Evolutionary conservation across 2,888 invertebrate species (phyloP), one percentile per base, ranked within the genome.

Genomic region (Hermaeophaga mercurialis): DNA sequence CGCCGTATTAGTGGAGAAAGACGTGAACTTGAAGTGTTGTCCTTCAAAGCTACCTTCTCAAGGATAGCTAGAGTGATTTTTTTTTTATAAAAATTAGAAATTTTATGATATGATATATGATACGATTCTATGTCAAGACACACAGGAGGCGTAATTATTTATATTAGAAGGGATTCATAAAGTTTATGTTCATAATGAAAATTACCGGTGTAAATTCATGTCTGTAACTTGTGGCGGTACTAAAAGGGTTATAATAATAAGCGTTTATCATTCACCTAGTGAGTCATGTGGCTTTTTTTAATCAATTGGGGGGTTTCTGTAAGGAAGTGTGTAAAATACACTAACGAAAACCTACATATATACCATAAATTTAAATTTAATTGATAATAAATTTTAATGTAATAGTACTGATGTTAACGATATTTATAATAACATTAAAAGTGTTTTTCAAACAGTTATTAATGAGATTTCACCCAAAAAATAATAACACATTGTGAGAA

Each of bases 261-360:
- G 53, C 12, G 24, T 53, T 14, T 53, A 53, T 34, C 53, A 53
- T 15, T 53, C 36, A 26, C 54, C 54, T 39, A 46, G 19, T 15
- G 39, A 46, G 46, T 39, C 46, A 46, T 39, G 54, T 46, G 17
- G 24, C 46, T n/a, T 54, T 54, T 28, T 46, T 54, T 36, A 46
- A 46, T 39, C 39, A 46, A 7, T 22, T 53, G 45, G 44, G 45
- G 31, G 45, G 45, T 45, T 45, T 53, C 15, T 53, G 53, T 53
- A 45, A 44, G 31, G 53, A 44, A 38, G 24, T 46, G 11, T n/a
- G 9, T 15, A 46, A 46, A 17, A 11, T 12, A 28, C 33, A 36
- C 22, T 22, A 34, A 34, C 22, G 36, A 48, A 11, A 48, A 33
- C 18, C 36, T 36, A 19, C 34, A 22, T 14, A 17, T n/a, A n/a